phyloP scores from a whole-genome alignment of 2,888 invertebrate species.

The Rhamphomyia laevipes region DNA sequence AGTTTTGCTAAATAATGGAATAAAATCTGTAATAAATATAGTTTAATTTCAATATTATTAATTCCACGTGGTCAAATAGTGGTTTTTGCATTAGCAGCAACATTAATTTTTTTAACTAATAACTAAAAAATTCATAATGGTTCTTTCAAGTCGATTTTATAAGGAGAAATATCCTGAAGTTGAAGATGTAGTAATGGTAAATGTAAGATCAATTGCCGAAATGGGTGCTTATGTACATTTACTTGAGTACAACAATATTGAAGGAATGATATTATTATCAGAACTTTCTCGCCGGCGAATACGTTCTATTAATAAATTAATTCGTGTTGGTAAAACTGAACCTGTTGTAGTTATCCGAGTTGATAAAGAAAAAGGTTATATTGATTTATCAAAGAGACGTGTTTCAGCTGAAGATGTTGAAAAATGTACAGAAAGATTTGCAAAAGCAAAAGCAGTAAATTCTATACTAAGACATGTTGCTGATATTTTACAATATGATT shows the following conservation, averaged over 20 bases:
- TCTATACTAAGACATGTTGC: constrained; percentile 96
- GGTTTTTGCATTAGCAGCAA: too few species aligned
- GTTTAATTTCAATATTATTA: too few species aligned
- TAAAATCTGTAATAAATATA: too few species aligned
- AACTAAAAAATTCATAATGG: constrained; percentile 49
- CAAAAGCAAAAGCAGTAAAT: constrained; percentile 96
- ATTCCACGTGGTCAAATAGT: too few species aligned
- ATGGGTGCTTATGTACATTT: constrained; percentile 99
- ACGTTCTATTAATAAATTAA: constrained; percentile 97
- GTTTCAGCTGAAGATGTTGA: constrained; percentile 97
- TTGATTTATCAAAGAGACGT: constrained; percentile 97
- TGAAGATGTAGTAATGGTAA: constrained; percentile 99
- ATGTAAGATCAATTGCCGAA: constrained; percentile 94
- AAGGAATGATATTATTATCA: constrained; percentile 97
- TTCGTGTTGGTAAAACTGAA: constrained; percentile 96
- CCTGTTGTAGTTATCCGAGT: constrained; percentile 99
- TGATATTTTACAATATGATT: constrained; percentile 82
- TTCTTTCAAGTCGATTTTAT: constrained; percentile 92
- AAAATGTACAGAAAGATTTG: constrained; percentile 96
- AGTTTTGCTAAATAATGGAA: too few species aligned
- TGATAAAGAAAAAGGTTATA: constrained; percentile 99
- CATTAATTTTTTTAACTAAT: background rate
- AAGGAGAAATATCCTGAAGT: constrained; percentile 94
- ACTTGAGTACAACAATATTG: constrained; percentile 96
- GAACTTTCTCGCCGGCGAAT: constrained; percentile 97